Evolutionary conservation across 2,113 vertebrate genomes (phyloP).

Genomic region (Semicossyphus pulcher): DNA sequence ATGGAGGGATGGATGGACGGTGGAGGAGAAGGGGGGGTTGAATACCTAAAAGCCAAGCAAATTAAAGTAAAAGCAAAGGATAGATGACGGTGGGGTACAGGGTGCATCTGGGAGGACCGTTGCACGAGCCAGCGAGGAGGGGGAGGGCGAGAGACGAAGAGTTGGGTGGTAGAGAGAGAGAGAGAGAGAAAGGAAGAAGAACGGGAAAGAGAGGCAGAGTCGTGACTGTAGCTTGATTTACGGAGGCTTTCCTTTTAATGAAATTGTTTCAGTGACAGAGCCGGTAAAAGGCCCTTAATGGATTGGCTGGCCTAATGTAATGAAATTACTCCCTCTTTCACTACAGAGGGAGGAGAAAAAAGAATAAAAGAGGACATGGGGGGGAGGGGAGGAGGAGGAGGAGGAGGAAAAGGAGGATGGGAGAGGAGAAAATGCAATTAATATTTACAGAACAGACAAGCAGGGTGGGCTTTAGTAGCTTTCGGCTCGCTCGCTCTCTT

Average conservation of each 20-base stretch:
- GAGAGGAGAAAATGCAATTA: conserved; percentile 91
- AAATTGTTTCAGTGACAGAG: conserved; percentile 99
- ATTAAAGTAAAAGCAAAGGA: conserved; percentile 93
- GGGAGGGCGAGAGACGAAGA: conserved; percentile 1
- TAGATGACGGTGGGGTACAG: conserved; percentile 62
- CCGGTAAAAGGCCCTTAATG: conserved; percentile 99
- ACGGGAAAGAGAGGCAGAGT: conserved; percentile 82
- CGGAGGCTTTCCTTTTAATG: conserved; percentile 98
- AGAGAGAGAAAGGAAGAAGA: conserved; percentile 80
- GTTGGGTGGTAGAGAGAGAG: neutral
- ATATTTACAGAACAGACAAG: conserved; percentile 99
- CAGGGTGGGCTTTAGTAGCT: conserved; percentile 86
- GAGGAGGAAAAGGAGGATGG: conserved; percentile 54
- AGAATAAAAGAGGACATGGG: conserved; percentile 75
- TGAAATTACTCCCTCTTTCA: conserved; percentile 99
- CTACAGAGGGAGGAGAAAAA: conserved; percentile 84
- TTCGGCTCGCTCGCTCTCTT: conserved; percentile 64
- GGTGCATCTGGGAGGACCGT: conserved; percentile 64
- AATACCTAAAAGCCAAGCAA: conserved; percentile 84
- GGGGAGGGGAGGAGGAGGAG: conserved; percentile 53
- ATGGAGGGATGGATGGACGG: conserved; percentile 41
- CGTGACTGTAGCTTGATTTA: conserved; percentile 97
- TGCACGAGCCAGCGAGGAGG: conserved; percentile 45
- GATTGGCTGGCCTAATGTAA: conserved; percentile 99
- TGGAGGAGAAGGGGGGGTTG: conserved; percentile 3